Conservation (phyloP, 1,140 invertebrate species). For the Microplitis mediator region DNA sequence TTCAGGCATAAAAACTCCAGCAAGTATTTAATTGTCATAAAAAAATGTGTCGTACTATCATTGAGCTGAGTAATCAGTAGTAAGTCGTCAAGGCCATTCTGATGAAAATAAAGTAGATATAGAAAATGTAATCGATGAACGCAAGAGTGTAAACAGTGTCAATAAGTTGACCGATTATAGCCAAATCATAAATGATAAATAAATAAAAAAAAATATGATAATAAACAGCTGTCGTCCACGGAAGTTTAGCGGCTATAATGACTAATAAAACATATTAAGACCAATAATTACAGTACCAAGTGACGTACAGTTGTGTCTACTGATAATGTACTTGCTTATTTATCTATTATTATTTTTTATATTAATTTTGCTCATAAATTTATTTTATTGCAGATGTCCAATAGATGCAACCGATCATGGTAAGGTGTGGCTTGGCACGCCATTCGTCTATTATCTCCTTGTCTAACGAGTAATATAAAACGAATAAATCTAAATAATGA, state of each 20-base stretch:
- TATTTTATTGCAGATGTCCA: background rate
- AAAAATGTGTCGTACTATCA: too few species aligned
- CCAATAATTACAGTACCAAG: background rate
- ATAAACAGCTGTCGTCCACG: slow-evolving; percentile 4
- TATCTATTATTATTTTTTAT: background rate
- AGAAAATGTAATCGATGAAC: slow-evolving; percentile 5
- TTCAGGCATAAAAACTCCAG: too few species aligned
- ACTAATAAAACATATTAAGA: slow-evolving; percentile 7
- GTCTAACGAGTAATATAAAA: slow-evolving; percentile 22
- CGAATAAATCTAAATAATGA: slow-evolving; percentile 15
- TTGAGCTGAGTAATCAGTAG: too few species aligned
- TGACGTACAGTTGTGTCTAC: too few species aligned
- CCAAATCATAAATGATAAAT: background rate
- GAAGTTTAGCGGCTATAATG: background rate
- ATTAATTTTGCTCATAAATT: background rate
- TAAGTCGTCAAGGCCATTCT: background rate
- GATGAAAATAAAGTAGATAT: slow-evolving; percentile 21
- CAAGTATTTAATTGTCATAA: too few species aligned
- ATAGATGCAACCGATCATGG: slow-evolving; percentile 22
- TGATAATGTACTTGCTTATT: background rate
- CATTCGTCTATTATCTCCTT: slow-evolving; percentile 24
- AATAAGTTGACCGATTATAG: slow-evolving; percentile 12
- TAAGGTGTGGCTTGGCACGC: slow-evolving; percentile 28
- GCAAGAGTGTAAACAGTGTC: slow-evolving; percentile 6
- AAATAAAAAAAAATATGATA: background rate